These are phyloP conservation scores for Helarctos malayanus DNA, from an alignment of 2,797 vertebrate genomes.

Conservation along the genomic window DNA sequence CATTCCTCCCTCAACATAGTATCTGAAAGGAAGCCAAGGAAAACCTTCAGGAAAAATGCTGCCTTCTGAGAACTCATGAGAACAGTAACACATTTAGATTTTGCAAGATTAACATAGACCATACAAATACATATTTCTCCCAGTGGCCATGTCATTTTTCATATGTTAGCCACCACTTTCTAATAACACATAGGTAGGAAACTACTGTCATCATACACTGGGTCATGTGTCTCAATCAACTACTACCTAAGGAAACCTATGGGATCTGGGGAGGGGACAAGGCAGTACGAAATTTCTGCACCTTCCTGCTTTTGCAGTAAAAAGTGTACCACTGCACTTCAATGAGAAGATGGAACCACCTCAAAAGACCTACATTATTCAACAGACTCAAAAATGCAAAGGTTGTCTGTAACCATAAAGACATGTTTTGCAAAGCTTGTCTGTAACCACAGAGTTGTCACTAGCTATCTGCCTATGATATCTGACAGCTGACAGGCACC, in stretches of 20 bases:
- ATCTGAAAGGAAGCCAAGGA: slow-evolving; percentile 69
- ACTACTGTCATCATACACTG: slow-evolving; percentile 16
- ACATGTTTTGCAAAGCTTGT: not conserved
- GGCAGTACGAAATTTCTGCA: not conserved
- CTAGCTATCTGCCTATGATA: not conserved
- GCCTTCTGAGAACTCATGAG: slow-evolving; percentile 52
- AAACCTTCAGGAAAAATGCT: slow-evolving; percentile 63
- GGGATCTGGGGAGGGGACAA: not conserved
- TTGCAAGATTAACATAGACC: slow-evolving; percentile 63
- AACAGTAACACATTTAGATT: slow-evolving; percentile 75
- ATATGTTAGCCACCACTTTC: slow-evolving; percentile 51
- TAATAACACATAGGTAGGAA: slow-evolving; percentile 66
- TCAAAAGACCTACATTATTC: not conserved
- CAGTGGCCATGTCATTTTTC: slow-evolving; percentile 44
- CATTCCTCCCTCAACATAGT: slow-evolving; percentile 46
- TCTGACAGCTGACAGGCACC: not conserved
- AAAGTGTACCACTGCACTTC: not conserved
- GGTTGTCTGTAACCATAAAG: not conserved
- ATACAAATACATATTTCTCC: slow-evolving; percentile 69
- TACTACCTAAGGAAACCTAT: not conserved
- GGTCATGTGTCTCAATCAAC: slow-evolving; percentile 17
- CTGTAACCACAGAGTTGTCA: not conserved
- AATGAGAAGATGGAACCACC: not conserved
- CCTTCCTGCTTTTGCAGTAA: not conserved
- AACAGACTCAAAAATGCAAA: slow-evolving; percentile 12